A percentile compares a stretch with the other conserved stretches of the same genome.
These are phyloP conservation scores for Gyps fulvus DNA, from an alignment of 2,113 vertebrate genomes.

Conservation along the genomic window DNA sequence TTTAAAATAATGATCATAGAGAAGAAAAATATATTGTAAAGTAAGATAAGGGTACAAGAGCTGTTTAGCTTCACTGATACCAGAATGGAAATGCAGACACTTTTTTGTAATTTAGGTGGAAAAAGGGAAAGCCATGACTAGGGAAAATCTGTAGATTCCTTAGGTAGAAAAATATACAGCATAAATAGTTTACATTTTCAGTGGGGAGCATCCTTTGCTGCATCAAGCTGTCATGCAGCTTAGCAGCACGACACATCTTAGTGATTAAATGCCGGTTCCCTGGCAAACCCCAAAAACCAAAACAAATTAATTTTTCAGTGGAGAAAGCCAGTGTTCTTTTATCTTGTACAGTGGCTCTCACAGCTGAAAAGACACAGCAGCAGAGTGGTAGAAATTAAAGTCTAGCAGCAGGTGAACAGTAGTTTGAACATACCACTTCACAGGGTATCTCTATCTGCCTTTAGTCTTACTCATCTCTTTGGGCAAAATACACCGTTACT, in stretches of 20 bases:
- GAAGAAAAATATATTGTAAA: not conserved
- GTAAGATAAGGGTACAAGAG: not conserved
- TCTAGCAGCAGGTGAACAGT: not conserved
- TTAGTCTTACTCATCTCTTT: not conserved
- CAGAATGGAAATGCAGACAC: not conserved
- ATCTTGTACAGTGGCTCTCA: not conserved
- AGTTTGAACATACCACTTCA: not conserved
- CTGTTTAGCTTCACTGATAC: not conserved
- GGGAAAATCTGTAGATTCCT: not conserved
- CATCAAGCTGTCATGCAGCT: constrained; percentile 10
- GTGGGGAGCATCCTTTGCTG: not conserved
- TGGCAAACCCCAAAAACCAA: constrained; percentile 2
- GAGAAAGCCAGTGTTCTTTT: not conserved
- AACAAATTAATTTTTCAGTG: not conserved
- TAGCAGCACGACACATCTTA: constrained; percentile 13
- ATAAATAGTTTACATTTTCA: constrained; percentile 30
- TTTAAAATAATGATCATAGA: not conserved
- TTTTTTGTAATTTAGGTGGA: not conserved
- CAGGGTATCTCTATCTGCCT: not conserved
- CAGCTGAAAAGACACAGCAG: not conserved
- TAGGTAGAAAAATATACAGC: not conserved
- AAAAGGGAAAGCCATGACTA: not conserved
- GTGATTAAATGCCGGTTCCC: constrained; percentile 15
- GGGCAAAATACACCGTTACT: not conserved
- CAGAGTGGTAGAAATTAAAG: not conserved